Evolutionary conservation across 1,140 invertebrate species (phyloP).

Genomic region (Carposina sasakii): DNA sequence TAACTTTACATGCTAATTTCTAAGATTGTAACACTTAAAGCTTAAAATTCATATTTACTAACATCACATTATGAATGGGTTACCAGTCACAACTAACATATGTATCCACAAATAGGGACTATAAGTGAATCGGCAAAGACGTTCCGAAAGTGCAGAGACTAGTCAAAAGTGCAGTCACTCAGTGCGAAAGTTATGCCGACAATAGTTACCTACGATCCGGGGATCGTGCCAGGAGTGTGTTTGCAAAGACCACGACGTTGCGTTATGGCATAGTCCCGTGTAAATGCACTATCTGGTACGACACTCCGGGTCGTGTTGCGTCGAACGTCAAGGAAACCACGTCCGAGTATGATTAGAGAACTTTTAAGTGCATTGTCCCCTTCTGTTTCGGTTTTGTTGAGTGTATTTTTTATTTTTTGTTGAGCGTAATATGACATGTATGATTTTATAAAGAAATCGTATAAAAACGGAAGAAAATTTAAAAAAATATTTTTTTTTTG

Average conservation of each 20-base stretch:
- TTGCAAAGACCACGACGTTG: conserved; percentile 82
- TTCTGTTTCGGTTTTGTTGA: not conserved
- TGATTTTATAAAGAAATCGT: too few species aligned
- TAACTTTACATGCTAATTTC: too few species aligned
- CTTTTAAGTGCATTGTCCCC: conserved; percentile 34
- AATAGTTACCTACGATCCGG: conserved; percentile 78
- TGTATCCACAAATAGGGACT: conserved; percentile 20
- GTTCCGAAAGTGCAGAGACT: conserved; percentile 48
- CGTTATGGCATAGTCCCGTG: conserved; percentile 79
- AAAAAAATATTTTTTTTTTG: not conserved
- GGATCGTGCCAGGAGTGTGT: conserved; percentile 97
- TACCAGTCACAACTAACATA: not conserved
- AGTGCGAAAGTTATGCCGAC: too few species aligned
- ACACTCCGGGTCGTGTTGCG: conserved; percentile 81
- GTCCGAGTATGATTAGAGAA: too few species aligned
- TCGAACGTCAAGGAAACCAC: conserved; percentile 37
- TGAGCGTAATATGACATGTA: too few species aligned
- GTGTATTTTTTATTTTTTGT: too few species aligned
- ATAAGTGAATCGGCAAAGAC: conserved; percentile 51
- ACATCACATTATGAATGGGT: too few species aligned
- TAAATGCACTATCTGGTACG: conserved; percentile 99
- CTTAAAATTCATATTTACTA: too few species aligned
- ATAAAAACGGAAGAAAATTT: too few species aligned
- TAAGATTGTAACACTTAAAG: too few species aligned
- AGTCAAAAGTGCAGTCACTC: too few species aligned